These are phyloP conservation scores for Tipula vernalis DNA, from an alignment of 2,888 invertebrate species.

Conservation along the genomic window DNA sequence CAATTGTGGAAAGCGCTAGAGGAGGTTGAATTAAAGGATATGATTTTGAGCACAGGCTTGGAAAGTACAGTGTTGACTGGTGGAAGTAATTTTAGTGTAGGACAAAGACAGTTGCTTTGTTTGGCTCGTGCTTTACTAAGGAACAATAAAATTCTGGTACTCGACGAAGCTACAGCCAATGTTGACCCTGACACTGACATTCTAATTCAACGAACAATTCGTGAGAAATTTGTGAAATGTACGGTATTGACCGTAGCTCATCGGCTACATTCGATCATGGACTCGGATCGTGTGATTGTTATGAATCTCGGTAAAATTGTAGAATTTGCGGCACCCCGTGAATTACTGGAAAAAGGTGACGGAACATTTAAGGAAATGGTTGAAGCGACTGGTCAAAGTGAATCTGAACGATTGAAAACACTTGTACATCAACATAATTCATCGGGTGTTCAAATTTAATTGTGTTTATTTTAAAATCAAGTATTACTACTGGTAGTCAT, in stretches of 20 bases:
- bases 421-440: neutral
- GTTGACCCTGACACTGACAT: constrained; percentile 55
- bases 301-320: constrained; percentile 61
- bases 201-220: constrained; percentile 65
- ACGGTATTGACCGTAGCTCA: constrained; percentile 80
- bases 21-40: constrained; percentile 50
- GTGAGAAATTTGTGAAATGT: constrained; percentile 57
- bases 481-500: too few relatives aligned
- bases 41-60: constrained; percentile 38
- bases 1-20: constrained; percentile 58
- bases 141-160: constrained; percentile 61
- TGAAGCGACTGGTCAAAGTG: constrained; percentile 40
- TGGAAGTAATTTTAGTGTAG: constrained; percentile 48
- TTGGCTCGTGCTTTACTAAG: constrained; percentile 69
- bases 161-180: constrained; percentile 54
- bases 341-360: constrained; percentile 41
- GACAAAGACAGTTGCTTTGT: constrained; percentile 60
- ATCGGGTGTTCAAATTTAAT: too few relatives aligned
- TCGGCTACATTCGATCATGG: constrained; percentile 80
- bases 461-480: too few relatives aligned
- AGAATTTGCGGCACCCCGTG: constrained; percentile 51
- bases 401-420: constrained; percentile 17
- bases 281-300: constrained; percentile 69
- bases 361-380: constrained; percentile 52
- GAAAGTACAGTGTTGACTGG: constrained; percentile 41